Conservation (phyloP, 2,888 invertebrate species). For the Oasisia sp. region DNA sequence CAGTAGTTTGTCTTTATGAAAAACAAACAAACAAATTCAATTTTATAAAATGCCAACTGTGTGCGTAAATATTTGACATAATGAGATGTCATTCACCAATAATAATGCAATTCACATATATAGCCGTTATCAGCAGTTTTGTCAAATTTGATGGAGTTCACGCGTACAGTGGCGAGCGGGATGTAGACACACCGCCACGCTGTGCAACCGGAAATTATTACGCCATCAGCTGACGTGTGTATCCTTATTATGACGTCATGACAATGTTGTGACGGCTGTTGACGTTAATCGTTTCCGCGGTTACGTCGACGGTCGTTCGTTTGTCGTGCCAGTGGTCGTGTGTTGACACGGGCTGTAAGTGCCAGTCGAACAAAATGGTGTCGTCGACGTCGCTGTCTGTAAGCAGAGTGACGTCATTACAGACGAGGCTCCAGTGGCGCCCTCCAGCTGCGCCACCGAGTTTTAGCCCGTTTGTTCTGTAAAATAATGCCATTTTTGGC, state of each 20-base stretch:
- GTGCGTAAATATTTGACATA: no score
- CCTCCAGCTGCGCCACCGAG: not conserved
- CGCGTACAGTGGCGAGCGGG: no score
- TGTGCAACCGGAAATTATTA: no score
- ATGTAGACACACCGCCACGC: no score
- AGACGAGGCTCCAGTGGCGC: not conserved
- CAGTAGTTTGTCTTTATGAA: no score
- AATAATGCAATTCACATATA: no score
- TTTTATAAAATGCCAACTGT: no score
- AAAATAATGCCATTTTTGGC: not conserved
- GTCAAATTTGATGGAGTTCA: no score
- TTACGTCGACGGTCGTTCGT: not conserved
- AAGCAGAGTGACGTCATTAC: not conserved
- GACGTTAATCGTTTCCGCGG: not conserved
- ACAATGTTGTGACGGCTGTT: not conserved
- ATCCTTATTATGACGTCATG: not conserved
- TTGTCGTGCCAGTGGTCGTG: not conserved
- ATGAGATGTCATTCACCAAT: no score
- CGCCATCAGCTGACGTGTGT: no score
- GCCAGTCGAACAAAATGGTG: constrained; percentile 6
- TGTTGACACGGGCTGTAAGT: not conserved
- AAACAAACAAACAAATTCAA: no score
- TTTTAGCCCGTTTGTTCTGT: not conserved
- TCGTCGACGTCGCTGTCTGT: constrained; percentile 6
- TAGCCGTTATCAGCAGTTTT: no score